Base-by-base conservation (phyloP, 2,797 vertebrate species). In the Staurois parvus region DNA sequence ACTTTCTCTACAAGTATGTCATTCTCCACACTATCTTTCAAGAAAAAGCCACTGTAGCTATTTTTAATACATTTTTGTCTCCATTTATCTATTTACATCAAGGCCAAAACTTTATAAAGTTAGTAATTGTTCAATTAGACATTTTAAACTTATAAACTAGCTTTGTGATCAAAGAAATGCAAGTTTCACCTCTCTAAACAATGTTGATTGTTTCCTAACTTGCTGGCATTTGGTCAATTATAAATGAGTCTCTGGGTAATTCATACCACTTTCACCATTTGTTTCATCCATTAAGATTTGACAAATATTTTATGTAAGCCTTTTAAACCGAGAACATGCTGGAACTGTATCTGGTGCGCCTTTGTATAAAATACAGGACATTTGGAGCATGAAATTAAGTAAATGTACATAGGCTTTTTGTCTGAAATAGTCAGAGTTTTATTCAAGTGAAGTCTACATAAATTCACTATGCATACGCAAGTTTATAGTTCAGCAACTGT, bases 381-480 rank as follows among this genome's bases (percentile, higher is more conserved):
- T 87, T 73, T 87, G 83, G 85, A 87, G 85, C 85, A 87, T 87
- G 85, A 87, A 87, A 87, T 87, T 84, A 83, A 42, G 26, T 84
- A 45, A 87, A 74, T 87, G 70, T 75, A 86, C 26, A 82, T 66
- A 68, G 64, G 68, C 26, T 52, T 48, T 81, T 29, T 82, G 37
- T 52, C 59, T 87, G 69, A 79, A 68, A 79, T 68, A 40, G 52
- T 59, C 6, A 59, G 52, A 24, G 52, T 59, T 59, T 59, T 59
- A 21, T 59, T 59, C 52, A 24, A 59, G 52, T n/a, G 21, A 59
- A 59, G 52, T 59, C 5, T 59, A 59, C 52, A 59, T 24, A 59
- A 59, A 59, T 59, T 24, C 52, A 59, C 52, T 21, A 59, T 6
- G 52, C 52, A 8, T 59, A 59, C 52, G 0, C 5, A 59, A 24